Evolutionary conservation across 2,113 vertebrate genomes (phyloP).

Genomic region (Oxyura jamaicensis): DNA sequence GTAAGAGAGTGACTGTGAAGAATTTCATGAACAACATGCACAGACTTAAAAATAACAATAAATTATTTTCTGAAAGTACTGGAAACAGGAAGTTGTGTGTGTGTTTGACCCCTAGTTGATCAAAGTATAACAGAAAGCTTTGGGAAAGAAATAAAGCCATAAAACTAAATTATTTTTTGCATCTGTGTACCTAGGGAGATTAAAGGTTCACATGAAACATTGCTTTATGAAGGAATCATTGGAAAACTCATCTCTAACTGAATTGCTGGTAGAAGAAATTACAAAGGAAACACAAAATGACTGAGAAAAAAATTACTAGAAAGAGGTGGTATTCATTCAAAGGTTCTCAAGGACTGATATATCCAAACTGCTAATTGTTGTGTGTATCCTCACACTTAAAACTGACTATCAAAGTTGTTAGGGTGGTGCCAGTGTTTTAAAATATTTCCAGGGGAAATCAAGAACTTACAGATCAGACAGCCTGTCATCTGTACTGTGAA

Average conservation of each 20-base stretch:
- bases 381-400: constrained; percentile 41
- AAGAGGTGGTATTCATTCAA: neutral
- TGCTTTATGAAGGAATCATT: neutral
- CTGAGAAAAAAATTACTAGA: neutral
- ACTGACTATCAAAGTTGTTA: constrained; percentile 11
- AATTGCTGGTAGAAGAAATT: neutral
- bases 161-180: neutral
- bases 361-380: neutral
- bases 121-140: neutral
- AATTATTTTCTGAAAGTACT: neutral
- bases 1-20: neutral
- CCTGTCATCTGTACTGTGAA: constrained; percentile 45
- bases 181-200: neutral
- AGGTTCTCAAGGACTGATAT: neutral
- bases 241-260: neutral
- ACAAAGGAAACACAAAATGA: neutral
- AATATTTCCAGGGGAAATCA: constrained; percentile 4
- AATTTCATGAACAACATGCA: neutral
- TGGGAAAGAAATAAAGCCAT: neutral
- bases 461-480: constrained; percentile 28
- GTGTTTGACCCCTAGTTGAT: neutral
- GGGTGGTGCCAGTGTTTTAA: constrained; percentile 23
- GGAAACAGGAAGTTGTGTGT: neutral
- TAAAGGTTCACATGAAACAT: neutral
- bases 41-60: neutral